A percentile compares a stretch with the other conserved stretches of the same genome.
These are phyloP conservation scores for Dendrolimus houi DNA, from an alignment of 2,888 invertebrate species.

Conservation along the genomic window DNA sequence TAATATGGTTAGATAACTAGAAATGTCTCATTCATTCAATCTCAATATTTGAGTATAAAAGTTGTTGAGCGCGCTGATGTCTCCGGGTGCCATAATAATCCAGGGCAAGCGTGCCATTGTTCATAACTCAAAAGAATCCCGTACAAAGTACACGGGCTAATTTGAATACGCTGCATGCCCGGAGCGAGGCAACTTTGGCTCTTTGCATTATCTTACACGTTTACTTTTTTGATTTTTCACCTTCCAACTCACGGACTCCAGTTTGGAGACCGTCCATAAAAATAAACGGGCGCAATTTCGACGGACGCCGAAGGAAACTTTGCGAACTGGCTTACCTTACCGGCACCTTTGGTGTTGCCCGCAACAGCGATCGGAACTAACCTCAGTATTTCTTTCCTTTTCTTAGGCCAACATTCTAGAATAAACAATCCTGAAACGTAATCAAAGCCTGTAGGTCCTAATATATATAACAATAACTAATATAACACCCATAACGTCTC, in stretches of 20 bases:
- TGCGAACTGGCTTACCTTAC: not conserved
- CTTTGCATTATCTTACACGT: constrained; percentile 4
- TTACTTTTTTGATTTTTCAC: constrained; percentile 5
- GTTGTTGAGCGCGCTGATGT: not conserved
- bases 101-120: not conserved
- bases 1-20: not conserved
- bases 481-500: not conserved
- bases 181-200: constrained; percentile 1
- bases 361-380: not conserved
- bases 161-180: constrained; percentile 2
- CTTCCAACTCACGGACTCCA: not conserved
- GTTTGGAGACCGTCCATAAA: constrained; percentile 4
- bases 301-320: not conserved
- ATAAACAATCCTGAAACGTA: too few relatives aligned
- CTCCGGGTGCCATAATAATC: not conserved
- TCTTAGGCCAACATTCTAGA: too few relatives aligned
- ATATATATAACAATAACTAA: not conserved
- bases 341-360: not conserved
- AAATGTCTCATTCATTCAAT: not conserved
- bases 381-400: too few relatives aligned
- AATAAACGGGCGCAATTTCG: constrained; percentile 3
- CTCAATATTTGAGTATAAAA: not conserved
- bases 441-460: too few relatives aligned
- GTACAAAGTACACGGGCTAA: not conserved
- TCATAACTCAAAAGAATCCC: not conserved